Conservation (phyloP, 2,113 vertebrate species). For the Pseudopipra pipra region DNA sequence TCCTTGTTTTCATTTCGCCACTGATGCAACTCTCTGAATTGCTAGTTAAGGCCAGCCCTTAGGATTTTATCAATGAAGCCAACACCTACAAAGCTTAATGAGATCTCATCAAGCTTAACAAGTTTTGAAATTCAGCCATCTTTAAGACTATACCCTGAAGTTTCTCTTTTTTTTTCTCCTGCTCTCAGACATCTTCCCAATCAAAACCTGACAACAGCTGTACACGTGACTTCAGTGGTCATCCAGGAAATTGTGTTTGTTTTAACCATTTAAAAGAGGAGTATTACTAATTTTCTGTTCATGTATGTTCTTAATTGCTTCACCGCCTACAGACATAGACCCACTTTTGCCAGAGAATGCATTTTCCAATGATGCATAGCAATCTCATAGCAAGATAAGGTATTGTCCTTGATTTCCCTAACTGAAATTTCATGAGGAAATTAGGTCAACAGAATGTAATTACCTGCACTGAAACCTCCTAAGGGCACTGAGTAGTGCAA, state of each 20-base stretch:
- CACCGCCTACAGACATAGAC: neutral
- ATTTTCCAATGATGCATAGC: neutral
- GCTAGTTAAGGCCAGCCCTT: neutral
- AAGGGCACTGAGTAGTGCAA: slow-evolving; percentile 17
- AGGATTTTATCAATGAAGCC: slow-evolving; percentile 7
- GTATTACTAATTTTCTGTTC: neutral
- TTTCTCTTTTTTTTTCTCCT: neutral
- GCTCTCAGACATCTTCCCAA: neutral
- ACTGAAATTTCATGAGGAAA: slow-evolving; percentile 20
- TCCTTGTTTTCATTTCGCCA: neutral
- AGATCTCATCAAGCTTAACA: neutral
- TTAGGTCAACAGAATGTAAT: slow-evolving; percentile 61
- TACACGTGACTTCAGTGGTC: neutral
- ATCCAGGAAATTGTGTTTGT: neutral
- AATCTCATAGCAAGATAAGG: neutral
- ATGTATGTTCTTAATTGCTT: neutral
- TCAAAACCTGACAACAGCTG: neutral
- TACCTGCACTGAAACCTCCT: slow-evolving; percentile 42
- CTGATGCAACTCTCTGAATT: neutral
- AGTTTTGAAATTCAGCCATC: neutral
- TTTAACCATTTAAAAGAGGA: neutral
- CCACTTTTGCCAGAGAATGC: neutral
- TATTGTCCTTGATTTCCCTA: slow-evolving; percentile 30
- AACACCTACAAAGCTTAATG: neutral
- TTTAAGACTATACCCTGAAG: neutral